A percentile compares a stretch with the other conserved stretches of the same genome.
These are phyloP conservation scores for Teleopsis dalmanni DNA, from an alignment of 1,140 invertebrate genomes.

Conservation along the genomic window DNA sequence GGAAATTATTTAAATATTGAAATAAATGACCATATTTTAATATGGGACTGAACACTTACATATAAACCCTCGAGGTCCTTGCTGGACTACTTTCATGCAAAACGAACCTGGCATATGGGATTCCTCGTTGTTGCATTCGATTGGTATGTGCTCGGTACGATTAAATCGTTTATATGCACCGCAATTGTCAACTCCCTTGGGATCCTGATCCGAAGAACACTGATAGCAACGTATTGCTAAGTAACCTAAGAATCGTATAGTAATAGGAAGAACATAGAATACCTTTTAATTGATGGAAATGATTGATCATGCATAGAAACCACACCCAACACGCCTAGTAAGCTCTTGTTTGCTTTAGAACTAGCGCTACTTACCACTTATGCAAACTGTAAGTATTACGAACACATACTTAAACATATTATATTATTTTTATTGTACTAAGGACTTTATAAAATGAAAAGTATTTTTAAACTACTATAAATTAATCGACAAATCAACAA, in stretches of 20 bases:
- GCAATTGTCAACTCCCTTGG: conserved; percentile 69
- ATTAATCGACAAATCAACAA: too few relatives aligned
- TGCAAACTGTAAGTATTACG: too few relatives aligned
- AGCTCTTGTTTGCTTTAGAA: neutral
- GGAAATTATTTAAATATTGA: neutral
- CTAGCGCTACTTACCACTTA: conserved; percentile 1
- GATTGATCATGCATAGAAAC: neutral
- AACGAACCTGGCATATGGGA: conserved; percentile 86
- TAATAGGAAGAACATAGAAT: too few relatives aligned
- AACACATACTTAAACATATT: too few relatives aligned
- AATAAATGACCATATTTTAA: neutral
- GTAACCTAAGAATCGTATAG: conserved; percentile 23
- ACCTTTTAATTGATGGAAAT: too few relatives aligned
- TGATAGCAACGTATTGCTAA: conserved; percentile 70
- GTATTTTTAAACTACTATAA: too few relatives aligned
- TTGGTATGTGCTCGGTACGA: conserved; percentile 66
- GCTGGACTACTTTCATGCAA: conserved; percentile 83
- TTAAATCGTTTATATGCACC: conserved; percentile 81
- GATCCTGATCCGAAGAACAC: conserved; percentile 73
- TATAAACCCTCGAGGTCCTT: conserved; percentile 83
- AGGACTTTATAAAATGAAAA: too few relatives aligned
- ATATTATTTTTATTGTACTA: too few relatives aligned
- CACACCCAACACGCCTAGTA: conserved; percentile 8
- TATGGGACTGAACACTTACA: conserved; percentile 54
- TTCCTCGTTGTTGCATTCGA: conserved; percentile 85